phyloP scores from a whole-genome alignment of 1,140 invertebrate genomes.

The Argopecten irradians region DNA sequence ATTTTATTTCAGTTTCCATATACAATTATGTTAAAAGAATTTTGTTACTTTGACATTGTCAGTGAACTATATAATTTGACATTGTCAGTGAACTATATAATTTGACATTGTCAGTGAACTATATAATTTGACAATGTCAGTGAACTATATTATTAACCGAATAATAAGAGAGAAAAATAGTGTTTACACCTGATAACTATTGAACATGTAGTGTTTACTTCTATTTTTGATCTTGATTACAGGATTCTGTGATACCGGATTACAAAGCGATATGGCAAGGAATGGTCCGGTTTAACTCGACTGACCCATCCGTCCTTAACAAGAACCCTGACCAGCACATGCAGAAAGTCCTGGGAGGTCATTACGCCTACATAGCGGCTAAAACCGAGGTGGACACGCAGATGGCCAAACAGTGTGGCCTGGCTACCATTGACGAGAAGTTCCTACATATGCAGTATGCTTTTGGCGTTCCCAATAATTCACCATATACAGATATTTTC shows the following conservation, averaged over 20 bases:
- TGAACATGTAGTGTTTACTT: background rate
- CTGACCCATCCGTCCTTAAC: slow-evolving; percentile 42
- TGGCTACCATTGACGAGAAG: slow-evolving; percentile 46
- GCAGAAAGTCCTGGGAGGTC: slow-evolving; percentile 41
- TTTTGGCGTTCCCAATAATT: slow-evolving; percentile 56
- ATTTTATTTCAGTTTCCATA: too few relatives aligned
- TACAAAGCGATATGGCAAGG: slow-evolving; percentile 48
- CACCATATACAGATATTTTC: slow-evolving; percentile 52
- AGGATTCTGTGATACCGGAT: slow-evolving; percentile 14
- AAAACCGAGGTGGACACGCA: slow-evolving; percentile 43
- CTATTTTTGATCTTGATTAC: too few relatives aligned
- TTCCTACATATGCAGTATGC: slow-evolving; percentile 52
- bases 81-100: too few relatives aligned
- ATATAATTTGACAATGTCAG: too few relatives aligned
- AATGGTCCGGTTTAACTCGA: slow-evolving; percentile 33
- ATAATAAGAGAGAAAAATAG: too few relatives aligned
- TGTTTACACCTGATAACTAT: too few relatives aligned
- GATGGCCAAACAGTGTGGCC: slow-evolving; percentile 45
- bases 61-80: too few relatives aligned
- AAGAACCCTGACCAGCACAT: slow-evolving; percentile 33
- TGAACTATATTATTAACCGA: too few relatives aligned
- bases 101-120: too few relatives aligned
- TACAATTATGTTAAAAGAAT: too few relatives aligned
- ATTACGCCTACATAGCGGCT: slow-evolving; percentile 55
- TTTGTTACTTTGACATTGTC: too few relatives aligned